Evolutionary conservation across 2,888 invertebrate species (phyloP).

Genomic region (Ligdia adustata): DNA sequence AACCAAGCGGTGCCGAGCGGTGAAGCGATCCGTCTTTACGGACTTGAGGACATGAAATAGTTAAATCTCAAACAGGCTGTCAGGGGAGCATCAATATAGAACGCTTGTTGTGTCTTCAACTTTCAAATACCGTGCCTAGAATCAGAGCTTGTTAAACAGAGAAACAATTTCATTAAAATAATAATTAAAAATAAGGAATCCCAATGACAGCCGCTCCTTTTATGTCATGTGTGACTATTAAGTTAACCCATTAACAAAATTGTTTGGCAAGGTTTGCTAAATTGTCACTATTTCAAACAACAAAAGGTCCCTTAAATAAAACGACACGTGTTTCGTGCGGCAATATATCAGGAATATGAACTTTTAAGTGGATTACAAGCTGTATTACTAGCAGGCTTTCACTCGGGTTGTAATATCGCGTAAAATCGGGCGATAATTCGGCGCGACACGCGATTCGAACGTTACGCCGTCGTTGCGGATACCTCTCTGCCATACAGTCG

Average conservation of each 20-base stretch:
- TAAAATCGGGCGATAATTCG: slow-evolving; percentile 62
- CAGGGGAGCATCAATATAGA: slow-evolving; percentile 40
- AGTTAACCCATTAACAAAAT: slow-evolving; percentile 8
- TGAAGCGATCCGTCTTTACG: slow-evolving; percentile 44
- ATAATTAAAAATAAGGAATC: too few relatives aligned
- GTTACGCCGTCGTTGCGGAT: slow-evolving; percentile 44
- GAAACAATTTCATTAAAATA: too few relatives aligned
- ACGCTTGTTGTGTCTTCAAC: slow-evolving; percentile 32
- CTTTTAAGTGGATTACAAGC: slow-evolving; percentile 71
- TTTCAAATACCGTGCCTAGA: too few relatives aligned
- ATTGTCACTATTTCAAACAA: slow-evolving; percentile 19
- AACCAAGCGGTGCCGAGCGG: slow-evolving; percentile 36
- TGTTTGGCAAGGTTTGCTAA: slow-evolving; percentile 11
- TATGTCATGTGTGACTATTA: too few relatives aligned
- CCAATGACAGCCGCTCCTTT: too few relatives aligned
- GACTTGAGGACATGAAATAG: slow-evolving; percentile 39
- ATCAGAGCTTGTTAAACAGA: too few relatives aligned
- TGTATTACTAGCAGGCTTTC: slow-evolving; percentile 60
- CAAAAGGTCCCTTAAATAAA: slow-evolving; percentile 20
- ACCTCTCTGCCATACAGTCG: slow-evolving; percentile 39
- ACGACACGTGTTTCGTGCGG: slow-evolving; percentile 25
- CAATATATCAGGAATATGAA: slow-evolving; percentile 43
- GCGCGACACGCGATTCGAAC: slow-evolving; percentile 62
- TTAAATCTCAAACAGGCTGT: slow-evolving; percentile 41
- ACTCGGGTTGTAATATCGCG: slow-evolving; percentile 59